phyloP scores from a whole-genome alignment of 2,888 invertebrate genomes.

The Agrotis puta region DNA sequence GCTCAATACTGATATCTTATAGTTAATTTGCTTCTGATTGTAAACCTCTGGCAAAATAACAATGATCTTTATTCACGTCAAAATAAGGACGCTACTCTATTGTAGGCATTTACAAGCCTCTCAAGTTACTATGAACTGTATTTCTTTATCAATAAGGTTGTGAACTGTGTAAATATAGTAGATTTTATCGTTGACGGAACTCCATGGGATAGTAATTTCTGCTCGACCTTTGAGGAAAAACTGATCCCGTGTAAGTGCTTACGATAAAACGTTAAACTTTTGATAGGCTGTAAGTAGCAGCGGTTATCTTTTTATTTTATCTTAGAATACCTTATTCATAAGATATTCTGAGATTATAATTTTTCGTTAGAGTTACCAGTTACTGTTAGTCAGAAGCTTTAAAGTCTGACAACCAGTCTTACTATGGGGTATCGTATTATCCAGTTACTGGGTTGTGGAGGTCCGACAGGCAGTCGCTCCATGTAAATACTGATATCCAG shows the following conservation, averaged over 20 bases:
- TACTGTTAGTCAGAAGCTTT: too few relatives aligned
- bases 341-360: too few relatives aligned
- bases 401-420: too few relatives aligned
- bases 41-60: neutral
- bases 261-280: conserved; percentile 13
- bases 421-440: too few relatives aligned
- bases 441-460: too few relatives aligned
- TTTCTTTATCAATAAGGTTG: accelerated
- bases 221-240: conserved; percentile 41
- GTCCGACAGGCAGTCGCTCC: too few relatives aligned
- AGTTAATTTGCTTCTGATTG: neutral
- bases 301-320: neutral
- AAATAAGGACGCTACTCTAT: neutral
- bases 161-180: neutral
- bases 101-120: neutral
- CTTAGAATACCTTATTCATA: neutral
- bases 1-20: conserved; percentile 15
- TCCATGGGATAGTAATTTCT: conserved; percentile 30
- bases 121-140: neutral
- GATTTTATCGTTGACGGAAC: conserved; percentile 50
- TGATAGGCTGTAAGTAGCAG: neutral
- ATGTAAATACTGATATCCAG: too few relatives aligned
- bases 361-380: too few relatives aligned
- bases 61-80: neutral
- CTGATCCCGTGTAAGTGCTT: conserved; percentile 13